These are phyloP conservation scores for Diprion similis DNA, from an alignment of 1,140 invertebrate genomes.

Conservation along the genomic window DNA sequence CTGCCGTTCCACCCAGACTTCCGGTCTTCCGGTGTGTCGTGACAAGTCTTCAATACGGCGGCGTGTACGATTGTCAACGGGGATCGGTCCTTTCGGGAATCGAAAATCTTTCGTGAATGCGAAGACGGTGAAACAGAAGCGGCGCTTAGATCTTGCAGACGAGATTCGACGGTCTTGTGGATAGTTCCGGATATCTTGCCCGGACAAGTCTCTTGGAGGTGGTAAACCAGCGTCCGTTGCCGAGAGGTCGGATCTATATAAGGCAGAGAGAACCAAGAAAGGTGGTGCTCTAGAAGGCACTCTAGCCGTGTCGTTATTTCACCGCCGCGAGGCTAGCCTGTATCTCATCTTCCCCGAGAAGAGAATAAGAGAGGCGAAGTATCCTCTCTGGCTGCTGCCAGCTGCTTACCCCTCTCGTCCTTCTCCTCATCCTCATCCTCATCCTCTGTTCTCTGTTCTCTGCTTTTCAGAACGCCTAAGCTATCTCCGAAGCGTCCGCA, in stretches of 20 bases:
- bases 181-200: not conserved
- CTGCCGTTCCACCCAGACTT: conserved; percentile 26
- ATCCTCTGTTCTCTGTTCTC: conserved; percentile 14
- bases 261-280: conserved; percentile 34
- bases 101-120: conserved; percentile 9
- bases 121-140: conserved; percentile 13
- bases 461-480: conserved; percentile 19
- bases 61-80: conserved; percentile 9
- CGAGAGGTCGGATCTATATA: conserved; percentile 11
- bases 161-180: not conserved
- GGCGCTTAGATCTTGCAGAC: conserved; percentile 13
- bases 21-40: conserved; percentile 29
- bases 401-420: conserved; percentile 20
- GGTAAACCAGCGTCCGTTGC: not conserved
- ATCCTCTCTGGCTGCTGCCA: conserved; percentile 17
- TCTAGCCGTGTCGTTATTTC: conserved; percentile 53
- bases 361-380: conserved; percentile 35
- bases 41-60: conserved; percentile 31
- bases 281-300: conserved; percentile 41
- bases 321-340: conserved; percentile 48
- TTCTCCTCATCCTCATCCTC: conserved; percentile 19
- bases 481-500: conserved; percentile 12
- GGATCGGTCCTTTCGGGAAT: conserved; percentile 13
- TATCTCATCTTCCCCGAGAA: conserved; percentile 48
- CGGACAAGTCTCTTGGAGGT: not conserved